Conservation (phyloP, 2,113 vertebrate species). For the Siniperca chuatsi region DNA sequence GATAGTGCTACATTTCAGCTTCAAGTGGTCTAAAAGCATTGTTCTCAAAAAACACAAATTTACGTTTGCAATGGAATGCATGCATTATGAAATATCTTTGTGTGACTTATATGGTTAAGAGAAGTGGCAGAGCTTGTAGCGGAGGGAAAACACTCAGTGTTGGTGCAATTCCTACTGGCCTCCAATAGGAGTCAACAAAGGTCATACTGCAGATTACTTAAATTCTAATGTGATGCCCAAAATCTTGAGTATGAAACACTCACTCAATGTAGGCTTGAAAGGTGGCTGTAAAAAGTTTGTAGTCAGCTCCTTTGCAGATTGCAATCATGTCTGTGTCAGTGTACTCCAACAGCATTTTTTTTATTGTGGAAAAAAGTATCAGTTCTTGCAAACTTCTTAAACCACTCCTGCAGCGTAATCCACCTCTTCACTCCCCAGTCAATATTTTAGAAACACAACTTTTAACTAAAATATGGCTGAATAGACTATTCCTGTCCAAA, state of each 20-base stretch:
- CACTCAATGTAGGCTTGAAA: not conserved
- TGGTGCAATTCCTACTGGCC: not conserved
- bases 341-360: not conserved
- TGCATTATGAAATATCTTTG: not conserved
- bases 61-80: not conserved
- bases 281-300: not conserved
- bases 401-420: not conserved
- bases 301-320: not conserved
- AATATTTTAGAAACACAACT: not conserved
- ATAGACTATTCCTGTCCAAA: not conserved
- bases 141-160: not conserved
- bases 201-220: not conserved
- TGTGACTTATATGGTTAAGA: not conserved
- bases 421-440: not conserved
- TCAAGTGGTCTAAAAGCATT: not conserved
- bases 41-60: not conserved
- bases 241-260: not conserved
- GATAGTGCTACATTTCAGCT: not conserved
- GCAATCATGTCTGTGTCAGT: not conserved
- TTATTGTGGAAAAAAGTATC: not conserved
- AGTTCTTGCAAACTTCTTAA: not conserved
- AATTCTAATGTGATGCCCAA: not conserved
- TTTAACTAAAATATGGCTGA: not conserved
- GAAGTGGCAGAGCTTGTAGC: not conserved
- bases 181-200: slow-evolving; percentile 33